phyloP scores from a whole-genome alignment of 2,797 vertebrate species.

The Denticeps clupeoides region DNA sequence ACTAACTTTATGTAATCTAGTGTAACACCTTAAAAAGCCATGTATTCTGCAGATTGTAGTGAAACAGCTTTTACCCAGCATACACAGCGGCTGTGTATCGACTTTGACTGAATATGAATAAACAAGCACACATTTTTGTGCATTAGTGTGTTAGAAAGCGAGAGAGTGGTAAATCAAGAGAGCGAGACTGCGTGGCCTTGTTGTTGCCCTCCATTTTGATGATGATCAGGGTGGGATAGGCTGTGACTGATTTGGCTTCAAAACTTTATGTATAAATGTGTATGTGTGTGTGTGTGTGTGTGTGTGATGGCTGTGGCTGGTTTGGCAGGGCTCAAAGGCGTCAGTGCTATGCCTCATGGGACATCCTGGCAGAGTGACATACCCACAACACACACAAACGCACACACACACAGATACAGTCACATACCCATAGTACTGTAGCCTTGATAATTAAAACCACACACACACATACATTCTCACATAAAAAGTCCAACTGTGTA shows the following conservation, averaged over 20 bases:
- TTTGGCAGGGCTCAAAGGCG: constrained; percentile 69
- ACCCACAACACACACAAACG: constrained; percentile 32
- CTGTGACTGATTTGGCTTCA: constrained; percentile 1
- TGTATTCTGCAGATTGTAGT: too few species aligned
- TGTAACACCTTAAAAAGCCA: too few species aligned
- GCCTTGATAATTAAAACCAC: constrained; percentile 14
- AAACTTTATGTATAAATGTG: constrained; percentile 10
- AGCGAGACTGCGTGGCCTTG: constrained; percentile 27
- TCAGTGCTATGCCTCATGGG: constrained; percentile 66
- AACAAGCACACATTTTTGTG: too few species aligned
- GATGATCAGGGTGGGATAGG: constrained; percentile 53
- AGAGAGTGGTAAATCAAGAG: constrained; percentile 1
- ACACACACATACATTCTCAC: constrained; percentile 37
- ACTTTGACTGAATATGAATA: too few species aligned
- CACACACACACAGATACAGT: constrained; percentile 17
- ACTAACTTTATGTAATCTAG: too few species aligned
- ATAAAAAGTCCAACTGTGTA: constrained; percentile 56
- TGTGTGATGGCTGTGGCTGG: constrained; percentile 50
- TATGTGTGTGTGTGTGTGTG: constrained; percentile 15
- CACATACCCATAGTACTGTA: constrained; percentile 15
- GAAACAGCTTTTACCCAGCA: too few species aligned
- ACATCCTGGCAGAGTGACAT: constrained; percentile 58
- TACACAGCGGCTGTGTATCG: too few species aligned
- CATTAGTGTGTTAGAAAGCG: neutral
- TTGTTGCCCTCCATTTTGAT: constrained; percentile 51